Evolutionary conservation across 2,797 vertebrate genomes (phyloP), one percentile per base, ranked within the genome.

Genomic region (Periparus ater): DNA sequence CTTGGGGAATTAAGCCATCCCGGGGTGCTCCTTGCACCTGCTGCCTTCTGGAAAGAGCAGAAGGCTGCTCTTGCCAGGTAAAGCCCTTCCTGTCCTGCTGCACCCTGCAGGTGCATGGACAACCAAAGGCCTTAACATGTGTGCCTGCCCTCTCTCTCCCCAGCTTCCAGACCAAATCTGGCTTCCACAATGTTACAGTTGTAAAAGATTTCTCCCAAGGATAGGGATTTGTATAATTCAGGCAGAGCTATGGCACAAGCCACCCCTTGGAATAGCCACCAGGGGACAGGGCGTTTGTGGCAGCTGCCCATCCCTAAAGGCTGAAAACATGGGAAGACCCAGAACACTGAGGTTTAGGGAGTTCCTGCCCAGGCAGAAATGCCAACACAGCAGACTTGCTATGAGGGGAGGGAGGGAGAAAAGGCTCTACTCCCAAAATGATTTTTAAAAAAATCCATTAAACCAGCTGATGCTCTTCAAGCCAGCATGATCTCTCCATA

Each of bases 181-280:
- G 45, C 36, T 81, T 45, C 79, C 0, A 0, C 67, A 38, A 38
- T 5, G 0, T 63, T 32, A 27, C 57, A 44, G 60, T 2, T 92
- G 50, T 38, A 53, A 23, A 70, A 62, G 57, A 53, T 75, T 93
- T 91, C 74, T 79, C 67, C 68, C 5, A 1, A 61, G 58, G 45
- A 63, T 2, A 72, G 77, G 63, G 58, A 76, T 77, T 20, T n/a
- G 60, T 75, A 1, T 57, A 8, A 62, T 19, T 53, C 50, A 65
- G 72, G 40, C 72, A 93, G 65, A 89, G 26, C 71, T 81, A 81
- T 57, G 90, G 94, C 94, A 96, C 77, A 48, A 60, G 30, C 18
- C 60, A 50, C 17, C 61, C 60, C 84, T 73, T 0, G 3, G 54
- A 75, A 71, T 0, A 3, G 57, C 76, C 23, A 47, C 74, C 6